Evolutionary conservation across 2,113 vertebrate species (phyloP).

Genomic region (Myotis yumanensis): DNA sequence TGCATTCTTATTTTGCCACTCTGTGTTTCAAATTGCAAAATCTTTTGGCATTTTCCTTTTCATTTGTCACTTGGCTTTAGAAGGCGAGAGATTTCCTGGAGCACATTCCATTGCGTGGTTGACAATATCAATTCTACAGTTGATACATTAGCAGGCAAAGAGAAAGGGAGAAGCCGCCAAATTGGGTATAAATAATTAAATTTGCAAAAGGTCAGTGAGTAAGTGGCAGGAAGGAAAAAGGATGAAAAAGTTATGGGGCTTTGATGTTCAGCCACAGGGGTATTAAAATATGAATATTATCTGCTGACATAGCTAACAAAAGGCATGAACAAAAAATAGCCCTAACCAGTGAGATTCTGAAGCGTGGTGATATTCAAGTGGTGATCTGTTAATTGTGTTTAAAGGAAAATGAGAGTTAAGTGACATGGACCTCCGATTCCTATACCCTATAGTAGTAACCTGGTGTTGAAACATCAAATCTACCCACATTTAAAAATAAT

Average conservation of each 20-base stretch:
- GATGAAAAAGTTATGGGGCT: constrained; percentile 64
- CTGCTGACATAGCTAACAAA: constrained; percentile 44
- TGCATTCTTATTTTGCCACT: constrained; percentile 58
- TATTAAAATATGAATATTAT: constrained; percentile 64
- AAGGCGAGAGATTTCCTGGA: constrained; percentile 75
- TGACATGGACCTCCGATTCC: not conserved
- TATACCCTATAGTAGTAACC: not conserved
- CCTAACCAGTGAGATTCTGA: not conserved
- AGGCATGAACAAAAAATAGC: constrained; percentile 30
- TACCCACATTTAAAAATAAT: not conserved
- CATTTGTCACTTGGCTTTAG: constrained; percentile 79
- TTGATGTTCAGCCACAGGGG: constrained; percentile 42
- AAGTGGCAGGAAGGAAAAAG: constrained; percentile 68
- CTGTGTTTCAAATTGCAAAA: constrained; percentile 79
- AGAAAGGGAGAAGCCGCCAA: constrained; percentile 71
- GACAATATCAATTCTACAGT: constrained; percentile 76
- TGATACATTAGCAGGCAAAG: constrained; percentile 68
- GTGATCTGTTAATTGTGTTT: not conserved
- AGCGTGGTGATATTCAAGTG: not conserved
- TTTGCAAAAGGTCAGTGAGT: constrained; percentile 83
- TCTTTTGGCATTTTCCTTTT: constrained; percentile 80
- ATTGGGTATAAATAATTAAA: constrained; percentile 84
- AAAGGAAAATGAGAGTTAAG: not conserved
- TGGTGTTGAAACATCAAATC: not conserved
- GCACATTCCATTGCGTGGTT: constrained; percentile 68